phyloP scores from a whole-genome alignment of 1,140 invertebrate genomes.

The Hycleus phaleratus region DNA sequence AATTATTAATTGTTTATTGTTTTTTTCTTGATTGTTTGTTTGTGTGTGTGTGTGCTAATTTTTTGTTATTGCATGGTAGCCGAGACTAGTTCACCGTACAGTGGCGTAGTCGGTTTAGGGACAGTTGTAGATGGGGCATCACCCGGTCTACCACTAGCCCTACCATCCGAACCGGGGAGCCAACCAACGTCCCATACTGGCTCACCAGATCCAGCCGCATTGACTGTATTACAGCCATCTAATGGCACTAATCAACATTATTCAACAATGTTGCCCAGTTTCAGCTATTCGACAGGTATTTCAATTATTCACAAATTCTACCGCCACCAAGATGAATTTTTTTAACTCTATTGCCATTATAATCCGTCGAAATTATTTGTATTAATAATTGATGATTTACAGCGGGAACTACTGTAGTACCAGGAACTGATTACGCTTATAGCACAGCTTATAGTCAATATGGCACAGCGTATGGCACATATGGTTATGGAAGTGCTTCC shows the following conservation, averaged over 20 bases:
- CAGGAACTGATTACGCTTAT: constrained; percentile 60
- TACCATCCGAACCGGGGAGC: constrained; percentile 48
- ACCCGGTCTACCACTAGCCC: constrained; percentile 45
- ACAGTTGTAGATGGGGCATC: constrained; percentile 43
- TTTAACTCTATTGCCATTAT: constrained; percentile 37
- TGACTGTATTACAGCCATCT: constrained; percentile 50
- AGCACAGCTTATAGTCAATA: constrained; percentile 69
- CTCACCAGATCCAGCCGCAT: constrained; percentile 47
- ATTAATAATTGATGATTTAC: constrained; percentile 20
- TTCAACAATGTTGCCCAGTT: constrained; percentile 63
- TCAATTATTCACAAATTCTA: neutral
- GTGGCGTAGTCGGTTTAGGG: constrained; percentile 47
- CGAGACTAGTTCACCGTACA: constrained; percentile 49
- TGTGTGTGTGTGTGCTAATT: constrained; percentile 33
- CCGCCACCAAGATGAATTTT: constrained; percentile 15
- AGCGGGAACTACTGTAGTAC: constrained; percentile 52
- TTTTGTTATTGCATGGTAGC: constrained; percentile 46
- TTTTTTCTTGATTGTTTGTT: constrained; percentile 31
- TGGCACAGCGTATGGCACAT: constrained; percentile 60
- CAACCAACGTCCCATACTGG: constrained; percentile 45
- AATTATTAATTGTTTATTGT: constrained; percentile 5
- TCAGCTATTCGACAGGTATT: constrained; percentile 62
- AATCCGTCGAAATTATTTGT: too few species aligned
- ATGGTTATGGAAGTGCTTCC: constrained; percentile 62
- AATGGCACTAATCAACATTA: constrained; percentile 41